Percentiles rank a stretch among this genome's conserved stretches.
Evolutionary conservation across 2,888 invertebrate genomes (phyloP).

Genomic region (Aphidius colemani): DNA sequence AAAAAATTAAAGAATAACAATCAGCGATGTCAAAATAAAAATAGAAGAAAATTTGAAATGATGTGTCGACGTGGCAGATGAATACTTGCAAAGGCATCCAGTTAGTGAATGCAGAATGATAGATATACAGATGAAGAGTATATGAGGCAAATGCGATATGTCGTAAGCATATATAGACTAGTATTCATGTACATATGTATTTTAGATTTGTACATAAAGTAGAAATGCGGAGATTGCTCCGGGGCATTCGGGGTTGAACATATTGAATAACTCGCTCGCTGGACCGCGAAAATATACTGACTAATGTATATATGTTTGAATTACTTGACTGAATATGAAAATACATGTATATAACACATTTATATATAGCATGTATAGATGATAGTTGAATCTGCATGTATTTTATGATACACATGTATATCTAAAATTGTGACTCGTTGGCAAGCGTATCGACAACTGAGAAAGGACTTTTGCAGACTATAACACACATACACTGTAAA

Average conservation of each 20-base stretch:
- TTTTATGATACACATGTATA: neutral
- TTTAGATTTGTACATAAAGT: slow-evolving; percentile 17
- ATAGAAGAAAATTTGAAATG: neutral
- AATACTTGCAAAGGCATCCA: slow-evolving; percentile 21
- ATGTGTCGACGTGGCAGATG: slow-evolving; percentile 9
- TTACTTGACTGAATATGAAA: slow-evolving; percentile 14
- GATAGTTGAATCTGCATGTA: slow-evolving; percentile 1
- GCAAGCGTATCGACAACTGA: slow-evolving; percentile 26
- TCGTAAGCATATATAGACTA: slow-evolving; percentile 1
- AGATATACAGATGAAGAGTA: slow-evolving; percentile 15
- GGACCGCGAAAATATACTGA: slow-evolving; percentile 61
- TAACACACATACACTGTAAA: too few species aligned
- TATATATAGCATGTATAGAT: neutral
- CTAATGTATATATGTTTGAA: slow-evolving; percentile 25
- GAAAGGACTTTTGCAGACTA: slow-evolving; percentile 31
- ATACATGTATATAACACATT: slow-evolving; percentile 4
- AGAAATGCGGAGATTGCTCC: slow-evolving; percentile 54
- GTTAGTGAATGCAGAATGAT: neutral
- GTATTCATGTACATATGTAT: slow-evolving; percentile 13
- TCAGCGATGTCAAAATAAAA: neutral
- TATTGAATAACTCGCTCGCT: slow-evolving; percentile 61
- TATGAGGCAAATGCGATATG: slow-evolving; percentile 23
- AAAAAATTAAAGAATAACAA: slow-evolving; percentile 7
- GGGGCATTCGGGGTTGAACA: slow-evolving; percentile 58
- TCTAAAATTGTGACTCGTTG: slow-evolving; percentile 24